Conservation (phyloP, 2,888 invertebrate genomes). For the Melangyna quadrimaculata region DNA sequence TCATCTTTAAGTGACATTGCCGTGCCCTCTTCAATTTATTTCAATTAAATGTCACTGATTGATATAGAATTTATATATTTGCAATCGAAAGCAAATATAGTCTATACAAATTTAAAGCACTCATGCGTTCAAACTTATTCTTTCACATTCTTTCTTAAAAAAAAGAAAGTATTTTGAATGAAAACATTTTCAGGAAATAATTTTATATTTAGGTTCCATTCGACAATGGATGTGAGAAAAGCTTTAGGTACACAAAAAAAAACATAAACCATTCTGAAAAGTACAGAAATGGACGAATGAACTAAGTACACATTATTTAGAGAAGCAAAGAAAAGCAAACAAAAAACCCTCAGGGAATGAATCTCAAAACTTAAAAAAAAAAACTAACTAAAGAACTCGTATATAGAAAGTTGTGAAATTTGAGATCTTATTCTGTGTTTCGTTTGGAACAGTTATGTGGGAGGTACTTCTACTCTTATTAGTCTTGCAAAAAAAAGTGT, state of each 20-base stretch:
- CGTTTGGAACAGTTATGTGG: conserved; percentile 8
- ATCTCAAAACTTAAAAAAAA: conserved; percentile 48
- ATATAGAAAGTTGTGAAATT: conserved; percentile 66
- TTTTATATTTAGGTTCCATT: conserved; percentile 21
- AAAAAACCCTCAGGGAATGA: conserved; percentile 31
- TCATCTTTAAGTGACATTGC: conserved; percentile 34
- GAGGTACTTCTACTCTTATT: conserved; percentile 11
- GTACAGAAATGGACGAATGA: conserved; percentile 24
- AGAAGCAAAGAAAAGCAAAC: neutral
- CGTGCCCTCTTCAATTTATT: conserved; percentile 45
- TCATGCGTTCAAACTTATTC: conserved; percentile 33
- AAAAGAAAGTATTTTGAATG: neutral
- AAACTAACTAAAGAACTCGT: too few species aligned
- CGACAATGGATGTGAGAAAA: conserved; percentile 11
- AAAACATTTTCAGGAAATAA: neutral
- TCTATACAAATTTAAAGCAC: conserved; percentile 1
- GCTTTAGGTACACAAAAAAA: neutral
- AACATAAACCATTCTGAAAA: conserved; percentile 29
- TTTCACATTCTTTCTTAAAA: conserved; percentile 8
- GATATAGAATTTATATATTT: conserved; percentile 35
- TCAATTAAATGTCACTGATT: conserved; percentile 55
- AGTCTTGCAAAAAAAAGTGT: neutral
- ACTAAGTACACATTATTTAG: conserved; percentile 23
- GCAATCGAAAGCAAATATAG: neutral
- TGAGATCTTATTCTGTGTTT: conserved; percentile 36